Evolutionary conservation across 2,113 vertebrate species (phyloP).

Genomic region (Monopterus albus): DNA sequence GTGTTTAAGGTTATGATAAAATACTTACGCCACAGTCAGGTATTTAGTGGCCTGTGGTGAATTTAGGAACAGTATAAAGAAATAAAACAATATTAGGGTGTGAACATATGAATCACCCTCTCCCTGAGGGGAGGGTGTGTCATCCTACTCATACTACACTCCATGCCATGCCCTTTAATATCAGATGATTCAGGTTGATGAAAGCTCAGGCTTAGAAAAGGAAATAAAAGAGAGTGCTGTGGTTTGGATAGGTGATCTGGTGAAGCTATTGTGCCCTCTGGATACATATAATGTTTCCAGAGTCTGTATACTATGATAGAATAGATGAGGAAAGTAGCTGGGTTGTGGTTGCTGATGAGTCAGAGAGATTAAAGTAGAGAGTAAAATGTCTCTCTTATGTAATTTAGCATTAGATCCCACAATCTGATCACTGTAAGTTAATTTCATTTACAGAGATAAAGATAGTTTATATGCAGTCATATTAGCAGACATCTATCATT

Average conservation of each 20-base stretch:
- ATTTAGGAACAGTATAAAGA: constrained; percentile 9
- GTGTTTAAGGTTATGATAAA: not conserved
- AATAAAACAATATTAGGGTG: constrained; percentile 21
- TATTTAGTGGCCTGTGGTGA: not conserved
- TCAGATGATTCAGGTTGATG: constrained; percentile 24
- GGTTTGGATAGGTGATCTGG: constrained; percentile 4
- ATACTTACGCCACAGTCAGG: not conserved
- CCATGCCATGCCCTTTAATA: constrained; percentile 11
- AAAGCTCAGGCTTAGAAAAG: constrained; percentile 1
- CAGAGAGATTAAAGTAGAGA: constrained; percentile 36
- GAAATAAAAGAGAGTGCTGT: constrained; percentile 17
- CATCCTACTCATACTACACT: not conserved
- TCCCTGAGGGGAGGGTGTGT: constrained; percentile 48
- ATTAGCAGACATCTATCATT: too few relatives aligned
- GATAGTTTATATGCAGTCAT: too few relatives aligned
- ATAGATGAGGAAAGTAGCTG: not conserved
- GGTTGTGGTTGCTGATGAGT: constrained; percentile 57
- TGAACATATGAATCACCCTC: constrained; percentile 61
- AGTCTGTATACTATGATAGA: constrained; percentile 25
- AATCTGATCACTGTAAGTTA: too few relatives aligned
- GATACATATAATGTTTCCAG: constrained; percentile 10
- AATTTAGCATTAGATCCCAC: too few relatives aligned
- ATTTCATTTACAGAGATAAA: too few relatives aligned
- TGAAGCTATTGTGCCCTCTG: constrained; percentile 24
- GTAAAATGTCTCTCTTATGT: too few relatives aligned